Evolutionary conservation across 2,113 vertebrate species (phyloP).

Genomic region (Cyanoliseus patagonus): DNA sequence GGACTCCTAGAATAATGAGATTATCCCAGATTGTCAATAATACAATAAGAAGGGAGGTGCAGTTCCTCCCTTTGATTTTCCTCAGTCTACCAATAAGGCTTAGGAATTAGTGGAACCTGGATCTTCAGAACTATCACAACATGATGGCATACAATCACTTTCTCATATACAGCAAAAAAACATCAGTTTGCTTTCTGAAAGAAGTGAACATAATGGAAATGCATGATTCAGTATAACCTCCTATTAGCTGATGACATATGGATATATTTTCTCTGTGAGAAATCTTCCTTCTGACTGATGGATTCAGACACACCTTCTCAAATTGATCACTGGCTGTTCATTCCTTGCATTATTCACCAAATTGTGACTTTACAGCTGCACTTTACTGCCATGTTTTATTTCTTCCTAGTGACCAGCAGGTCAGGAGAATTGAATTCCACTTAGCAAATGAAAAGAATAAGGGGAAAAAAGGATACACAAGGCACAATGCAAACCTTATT

Average conservation of each 20-base stretch:
- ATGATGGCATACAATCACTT: not conserved
- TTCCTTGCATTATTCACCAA: not conserved
- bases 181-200: not conserved
- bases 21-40: not conserved
- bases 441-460: not conserved
- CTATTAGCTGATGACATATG: not conserved
- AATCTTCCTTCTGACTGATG: not conserved
- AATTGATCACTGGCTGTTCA: not conserved
- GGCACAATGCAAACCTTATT: not conserved
- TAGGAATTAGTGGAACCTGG: not conserved
- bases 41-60: not conserved
- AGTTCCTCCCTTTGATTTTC: not conserved
- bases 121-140: not conserved
- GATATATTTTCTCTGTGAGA: not conserved
- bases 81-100: not conserved
- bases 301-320: not conserved
- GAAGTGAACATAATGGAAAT: not conserved
- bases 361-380: not conserved
- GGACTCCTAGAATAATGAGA: not conserved
- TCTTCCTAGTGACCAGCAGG: not conserved
- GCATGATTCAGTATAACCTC: not conserved
- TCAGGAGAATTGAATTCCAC: not conserved
- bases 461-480: not conserved
- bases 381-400: not conserved
- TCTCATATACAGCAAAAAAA: not conserved